Conservation (phyloP, 2,888 invertebrate species). For the Crematogaster levior region DNA sequence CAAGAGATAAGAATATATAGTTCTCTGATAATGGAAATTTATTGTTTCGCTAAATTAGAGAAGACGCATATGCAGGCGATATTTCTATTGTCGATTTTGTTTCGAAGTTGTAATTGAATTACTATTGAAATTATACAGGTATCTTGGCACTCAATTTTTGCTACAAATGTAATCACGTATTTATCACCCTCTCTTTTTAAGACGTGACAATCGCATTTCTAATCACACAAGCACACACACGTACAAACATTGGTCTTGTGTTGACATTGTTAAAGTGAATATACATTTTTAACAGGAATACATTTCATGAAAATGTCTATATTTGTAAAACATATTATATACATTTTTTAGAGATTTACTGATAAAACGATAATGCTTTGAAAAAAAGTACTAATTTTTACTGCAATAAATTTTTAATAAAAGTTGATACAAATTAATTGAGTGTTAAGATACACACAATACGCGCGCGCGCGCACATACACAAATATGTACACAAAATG, state of each 20-base stretch:
- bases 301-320: conserved; percentile 25
- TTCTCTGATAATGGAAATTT: not conserved
- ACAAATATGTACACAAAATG: not conserved
- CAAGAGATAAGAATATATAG: not conserved
- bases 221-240: not conserved
- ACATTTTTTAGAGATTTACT: conserved; percentile 42
- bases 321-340: conserved; percentile 51
- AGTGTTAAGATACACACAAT: conserved; percentile 1
- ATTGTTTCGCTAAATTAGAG: not conserved
- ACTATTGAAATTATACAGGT: not conserved
- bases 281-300: conserved; percentile 15
- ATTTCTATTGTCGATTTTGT: not conserved
- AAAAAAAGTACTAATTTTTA: conserved; percentile 34
- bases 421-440: conserved; percentile 19
- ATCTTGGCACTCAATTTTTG: not conserved
- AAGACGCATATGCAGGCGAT: not conserved
- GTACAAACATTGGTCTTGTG: not conserved
- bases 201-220: not conserved
- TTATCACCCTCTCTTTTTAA: not conserved
- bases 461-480: no score
- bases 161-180: not conserved
- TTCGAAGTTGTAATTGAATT: not conserved
- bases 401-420: conserved; percentile 33
- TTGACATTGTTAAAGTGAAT: conserved; percentile 15
- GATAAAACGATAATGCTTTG: conserved; percentile 28